A percentile compares a stretch with the other conserved stretches of the same genome.
These are phyloP conservation scores for Lasioglossum oenotherae DNA, from an alignment of 2,888 invertebrate species.

Conservation along the genomic window DNA sequence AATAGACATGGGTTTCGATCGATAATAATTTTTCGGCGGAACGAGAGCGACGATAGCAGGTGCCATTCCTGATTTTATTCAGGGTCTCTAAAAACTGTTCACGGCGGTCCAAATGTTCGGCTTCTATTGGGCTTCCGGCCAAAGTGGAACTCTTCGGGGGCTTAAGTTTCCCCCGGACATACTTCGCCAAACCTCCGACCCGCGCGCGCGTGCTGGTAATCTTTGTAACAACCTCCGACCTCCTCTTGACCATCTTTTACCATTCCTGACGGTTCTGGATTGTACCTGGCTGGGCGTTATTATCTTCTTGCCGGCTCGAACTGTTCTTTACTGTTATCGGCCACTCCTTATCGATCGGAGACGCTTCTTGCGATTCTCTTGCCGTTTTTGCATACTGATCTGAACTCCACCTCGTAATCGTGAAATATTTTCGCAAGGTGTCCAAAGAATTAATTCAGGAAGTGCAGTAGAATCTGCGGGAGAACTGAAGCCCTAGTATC, in stretches of 20 bases:
- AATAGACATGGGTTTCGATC: background rate
- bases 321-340: background rate
- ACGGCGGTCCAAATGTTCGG: background rate
- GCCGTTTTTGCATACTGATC: background rate
- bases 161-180: background rate
- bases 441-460: background rate
- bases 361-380: background rate
- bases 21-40: background rate
- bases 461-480: background rate
- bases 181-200: background rate
- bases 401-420: background rate
- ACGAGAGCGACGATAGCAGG: background rate
- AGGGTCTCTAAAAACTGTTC: background rate
- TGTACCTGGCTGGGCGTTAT: background rate
- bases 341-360: background rate
- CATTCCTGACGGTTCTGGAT: background rate
- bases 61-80: constrained; percentile 2
- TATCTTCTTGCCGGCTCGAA: background rate
- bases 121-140: background rate
- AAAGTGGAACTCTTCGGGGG: background rate
- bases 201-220: background rate
- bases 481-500: background rate
- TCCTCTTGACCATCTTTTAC: constrained; percentile 1
- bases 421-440: background rate
- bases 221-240: constrained; percentile 4